phyloP scores from a whole-genome alignment of 2,113 vertebrate species.

The Petaurus breviceps region DNA sequence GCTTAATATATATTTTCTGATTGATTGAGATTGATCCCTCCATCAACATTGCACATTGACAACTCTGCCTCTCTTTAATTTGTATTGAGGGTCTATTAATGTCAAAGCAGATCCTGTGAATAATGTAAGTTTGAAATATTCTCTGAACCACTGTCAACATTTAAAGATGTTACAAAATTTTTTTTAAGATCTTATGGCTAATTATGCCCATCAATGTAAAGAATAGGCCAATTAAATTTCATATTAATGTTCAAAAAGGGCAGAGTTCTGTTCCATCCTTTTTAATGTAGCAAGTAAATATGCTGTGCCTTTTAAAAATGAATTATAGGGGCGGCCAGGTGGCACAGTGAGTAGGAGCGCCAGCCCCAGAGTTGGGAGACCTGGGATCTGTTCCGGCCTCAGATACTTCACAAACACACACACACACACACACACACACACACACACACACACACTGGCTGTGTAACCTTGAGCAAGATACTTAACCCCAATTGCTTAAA shows the following conservation, averaged over 20 bases:
- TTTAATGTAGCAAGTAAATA: slow-evolving; percentile 49
- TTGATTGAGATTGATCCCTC: slow-evolving; percentile 17
- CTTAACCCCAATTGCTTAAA: too few species aligned
- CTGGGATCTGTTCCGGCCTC: too few species aligned
- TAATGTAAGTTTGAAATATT: slow-evolving; percentile 34
- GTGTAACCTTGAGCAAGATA: too few species aligned
- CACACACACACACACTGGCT: too few species aligned
- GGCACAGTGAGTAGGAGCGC: too few species aligned
- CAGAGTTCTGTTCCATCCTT: slow-evolving; percentile 32
- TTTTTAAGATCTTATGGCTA: slow-evolving; percentile 56
- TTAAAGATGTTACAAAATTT: slow-evolving; percentile 32
- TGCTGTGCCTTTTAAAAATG: slow-evolving; percentile 60
- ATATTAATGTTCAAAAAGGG: slow-evolving; percentile 64
- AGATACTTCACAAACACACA: too few species aligned
- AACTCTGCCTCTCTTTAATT: background rate
- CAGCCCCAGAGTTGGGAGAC: too few species aligned
- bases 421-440: too few species aligned
- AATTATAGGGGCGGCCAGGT: too few species aligned
- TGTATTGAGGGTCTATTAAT: slow-evolving; percentile 37
- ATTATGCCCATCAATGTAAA: slow-evolving; percentile 47
- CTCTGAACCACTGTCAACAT: slow-evolving; percentile 54
- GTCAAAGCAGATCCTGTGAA: slow-evolving; percentile 13
- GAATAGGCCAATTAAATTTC: slow-evolving; percentile 50
- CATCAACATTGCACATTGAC: background rate
- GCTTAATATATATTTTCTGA: slow-evolving; percentile 35